Conservation (phyloP, 2,888 invertebrate species). For the Periphyllus acericola region DNA sequence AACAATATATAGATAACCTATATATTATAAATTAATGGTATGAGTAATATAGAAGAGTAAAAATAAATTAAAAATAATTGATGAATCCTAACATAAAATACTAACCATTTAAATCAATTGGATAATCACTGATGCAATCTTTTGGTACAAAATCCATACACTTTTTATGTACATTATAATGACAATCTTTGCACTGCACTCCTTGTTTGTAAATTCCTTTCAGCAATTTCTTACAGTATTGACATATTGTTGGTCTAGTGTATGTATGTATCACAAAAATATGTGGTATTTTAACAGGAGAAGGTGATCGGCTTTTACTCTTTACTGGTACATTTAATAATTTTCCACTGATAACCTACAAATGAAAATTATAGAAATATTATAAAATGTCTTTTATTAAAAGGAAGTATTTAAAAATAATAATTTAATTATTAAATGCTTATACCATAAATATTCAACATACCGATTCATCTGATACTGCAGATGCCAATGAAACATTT, state of each 20-base stretch:
- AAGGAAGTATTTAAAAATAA: not conserved
- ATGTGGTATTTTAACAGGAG: constrained; percentile 82
- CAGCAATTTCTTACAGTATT: constrained; percentile 93
- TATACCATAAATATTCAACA: not conserved
- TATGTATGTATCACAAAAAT: constrained; percentile 97
- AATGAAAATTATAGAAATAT: not conserved
- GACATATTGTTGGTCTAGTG: constrained; percentile 95
- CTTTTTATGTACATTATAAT: constrained; percentile 95
- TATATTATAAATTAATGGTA: not conserved
- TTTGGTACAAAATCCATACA: constrained; percentile 89
- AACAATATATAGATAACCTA: not conserved
- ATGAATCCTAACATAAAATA: not conserved
- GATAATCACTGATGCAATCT: constrained; percentile 84
- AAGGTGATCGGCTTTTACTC: constrained; percentile 48
- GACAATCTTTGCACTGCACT: constrained; percentile 96
- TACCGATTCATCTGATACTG: constrained; percentile 69
- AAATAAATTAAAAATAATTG: not conserved
- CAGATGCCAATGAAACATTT: constrained; percentile 74
- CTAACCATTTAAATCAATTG: constrained; percentile 44
- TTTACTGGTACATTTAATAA: constrained; percentile 40
- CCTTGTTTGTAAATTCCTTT: constrained; percentile 97
- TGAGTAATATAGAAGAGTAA: not conserved
- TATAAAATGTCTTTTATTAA: not conserved
- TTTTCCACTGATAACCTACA: constrained; percentile 45
- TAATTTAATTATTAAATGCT: not conserved